Percentiles rank a stretch among this genome's conserved stretches.
Conservation (phyloP, 2,888 invertebrate species). For the Biston stratarius region DNA sequence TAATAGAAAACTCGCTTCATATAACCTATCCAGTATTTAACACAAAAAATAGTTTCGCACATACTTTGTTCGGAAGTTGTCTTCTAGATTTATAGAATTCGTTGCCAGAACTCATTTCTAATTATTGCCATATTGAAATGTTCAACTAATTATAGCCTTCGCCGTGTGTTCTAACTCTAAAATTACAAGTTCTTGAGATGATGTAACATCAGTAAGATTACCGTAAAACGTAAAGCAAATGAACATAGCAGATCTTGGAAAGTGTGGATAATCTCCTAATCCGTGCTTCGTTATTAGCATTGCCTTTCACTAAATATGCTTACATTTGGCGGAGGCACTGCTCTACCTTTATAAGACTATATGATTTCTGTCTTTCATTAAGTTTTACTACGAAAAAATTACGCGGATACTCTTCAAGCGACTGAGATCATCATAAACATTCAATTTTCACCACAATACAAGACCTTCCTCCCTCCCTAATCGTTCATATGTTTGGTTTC, state of each 20-base stretch:
- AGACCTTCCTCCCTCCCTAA: neutral
- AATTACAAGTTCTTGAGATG: conserved; percentile 6
- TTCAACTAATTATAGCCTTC: neutral
- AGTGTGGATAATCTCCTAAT: conserved; percentile 69
- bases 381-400: neutral
- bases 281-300: conserved; percentile 54
- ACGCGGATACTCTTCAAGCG: too few species aligned
- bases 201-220: conserved; percentile 36
- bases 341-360: conserved; percentile 35
- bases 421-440: too few species aligned
- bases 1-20: too few species aligned
- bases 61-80: too few species aligned
- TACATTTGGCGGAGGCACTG: conserved; percentile 50
- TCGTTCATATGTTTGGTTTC: too few species aligned
- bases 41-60: too few species aligned
- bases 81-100: too few species aligned
- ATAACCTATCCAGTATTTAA: too few species aligned
- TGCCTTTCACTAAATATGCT: conserved; percentile 70
- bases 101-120: too few species aligned
- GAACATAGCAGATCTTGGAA: conserved; percentile 59
- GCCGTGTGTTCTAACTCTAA: too few species aligned
- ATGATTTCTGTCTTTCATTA: conserved; percentile 55
- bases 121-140: too few species aligned
- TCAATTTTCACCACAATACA: too few species aligned
- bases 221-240: conserved; percentile 47